Conservation (phyloP, 2,113 vertebrate species). For the Oryzias melastigma region DNA sequence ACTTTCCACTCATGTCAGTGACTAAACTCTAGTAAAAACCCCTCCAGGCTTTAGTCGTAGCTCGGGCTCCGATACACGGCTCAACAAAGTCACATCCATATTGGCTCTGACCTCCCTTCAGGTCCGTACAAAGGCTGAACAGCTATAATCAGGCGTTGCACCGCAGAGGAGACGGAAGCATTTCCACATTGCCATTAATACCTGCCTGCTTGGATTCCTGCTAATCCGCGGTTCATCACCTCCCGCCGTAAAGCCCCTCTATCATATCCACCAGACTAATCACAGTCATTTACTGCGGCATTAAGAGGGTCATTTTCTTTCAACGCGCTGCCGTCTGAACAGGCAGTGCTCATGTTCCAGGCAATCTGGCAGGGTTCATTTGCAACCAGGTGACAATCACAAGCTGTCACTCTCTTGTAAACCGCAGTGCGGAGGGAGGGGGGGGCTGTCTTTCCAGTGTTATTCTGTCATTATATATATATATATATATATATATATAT, state of each 20-base stretch:
- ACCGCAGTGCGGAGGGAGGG: not conserved
- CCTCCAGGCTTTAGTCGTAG: constrained; percentile 3
- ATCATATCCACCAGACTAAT: constrained; percentile 55
- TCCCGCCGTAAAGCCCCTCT: constrained; percentile 18
- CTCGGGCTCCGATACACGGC: constrained; percentile 49
- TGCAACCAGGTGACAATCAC: constrained; percentile 30
- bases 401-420: constrained; percentile 11
- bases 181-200: constrained; percentile 59
- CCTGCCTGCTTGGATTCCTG: constrained; percentile 48
- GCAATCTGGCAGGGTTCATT: constrained; percentile 23
- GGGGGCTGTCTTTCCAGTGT: not conserved
- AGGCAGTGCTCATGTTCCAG: not conserved
- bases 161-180: constrained; percentile 48
- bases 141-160: constrained; percentile 57
- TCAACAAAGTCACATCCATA: constrained; percentile 64
- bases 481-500: too few relatives aligned
- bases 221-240: constrained; percentile 49
- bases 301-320: constrained; percentile 37
- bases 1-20: constrained; percentile 17
- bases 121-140: constrained; percentile 60
- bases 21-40: not conserved
- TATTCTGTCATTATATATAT: constrained; percentile 30
- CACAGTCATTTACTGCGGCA: constrained; percentile 58
- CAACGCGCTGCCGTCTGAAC: constrained; percentile 18
- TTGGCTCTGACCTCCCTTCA: constrained; percentile 61